Percentiles rank a stretch among this genome's conserved stretches.
Conservation (phyloP, 2,113 vertebrate species). For the Conger conger region DNA sequence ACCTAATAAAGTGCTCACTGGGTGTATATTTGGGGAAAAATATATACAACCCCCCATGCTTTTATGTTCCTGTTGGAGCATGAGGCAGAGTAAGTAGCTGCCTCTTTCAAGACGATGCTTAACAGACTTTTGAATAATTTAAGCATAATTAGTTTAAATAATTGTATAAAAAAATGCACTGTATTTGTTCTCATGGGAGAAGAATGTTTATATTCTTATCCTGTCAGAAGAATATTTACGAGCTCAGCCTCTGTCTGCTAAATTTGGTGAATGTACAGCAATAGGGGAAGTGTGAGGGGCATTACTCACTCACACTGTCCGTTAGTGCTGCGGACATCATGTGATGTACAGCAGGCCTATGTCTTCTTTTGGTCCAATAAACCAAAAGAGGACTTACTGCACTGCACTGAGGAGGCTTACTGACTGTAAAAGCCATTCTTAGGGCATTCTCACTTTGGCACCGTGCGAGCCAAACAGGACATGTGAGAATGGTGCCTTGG, state of each 20-base stretch:
- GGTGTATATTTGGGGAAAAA: no score
- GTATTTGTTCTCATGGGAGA: no score
- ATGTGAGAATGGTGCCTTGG: neutral
- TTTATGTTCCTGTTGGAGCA: no score
- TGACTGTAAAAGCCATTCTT: neutral
- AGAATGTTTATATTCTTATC: neutral
- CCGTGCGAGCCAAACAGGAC: neutral
- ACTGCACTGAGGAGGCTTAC: neutral
- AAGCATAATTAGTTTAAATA: no score
- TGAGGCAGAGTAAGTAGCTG: no score
- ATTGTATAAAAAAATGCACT: no score
- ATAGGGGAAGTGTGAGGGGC: neutral
- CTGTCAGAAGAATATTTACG: neutral
- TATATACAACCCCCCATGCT: no score
- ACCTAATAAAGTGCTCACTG: no score
- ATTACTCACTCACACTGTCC: neutral
- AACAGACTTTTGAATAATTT: no score
- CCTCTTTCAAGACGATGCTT: no score
- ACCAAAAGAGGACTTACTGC: neutral
- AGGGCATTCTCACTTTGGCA: neutral
- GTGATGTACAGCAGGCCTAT: neutral
- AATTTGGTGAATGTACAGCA: neutral
- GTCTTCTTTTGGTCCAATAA: neutral
- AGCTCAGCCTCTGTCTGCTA: neutral
- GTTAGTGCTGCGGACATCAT: neutral